Evolutionary conservation across 2,888 invertebrate species (phyloP), one percentile per base, ranked within the genome.

Genomic region (Ophion ellenae): DNA sequence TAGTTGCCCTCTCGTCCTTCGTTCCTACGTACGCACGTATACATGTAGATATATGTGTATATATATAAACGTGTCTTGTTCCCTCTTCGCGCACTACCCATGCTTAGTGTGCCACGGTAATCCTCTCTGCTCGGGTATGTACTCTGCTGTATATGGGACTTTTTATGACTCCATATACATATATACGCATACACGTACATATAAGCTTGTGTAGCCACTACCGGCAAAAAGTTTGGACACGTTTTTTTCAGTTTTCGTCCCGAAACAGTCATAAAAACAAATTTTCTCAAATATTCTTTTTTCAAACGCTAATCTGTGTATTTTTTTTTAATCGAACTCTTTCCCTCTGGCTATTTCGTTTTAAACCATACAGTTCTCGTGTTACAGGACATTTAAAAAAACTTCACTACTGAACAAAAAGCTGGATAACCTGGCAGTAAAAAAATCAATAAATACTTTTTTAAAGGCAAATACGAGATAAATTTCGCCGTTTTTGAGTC

Each of bases 1-100:
- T 87, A 85, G 87, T 87, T 88, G 87, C 87, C 86, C 85, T 86
- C 57, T 57, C 36, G 76, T 61, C 9, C 24, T 57, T 47, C 24
- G 40, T 47, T 53, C 24, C 24, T 61, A n/a, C 61, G 61, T n/a
- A 74, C 57, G 74, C 36, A 57, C 64, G 40, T 71, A 64, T 67
- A 64, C 24, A 70, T 63, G 69, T 28, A 45, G 32, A 47, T 63
- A 32, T 73, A n/a, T 47, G 59, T 36, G 45, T 67, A 17, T 40
- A 36, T 66, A 6, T 76, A 20, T 20, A 20, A 59, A 61, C 20
- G 20, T 10, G 61, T n/a, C 61, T 61, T 24, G 20, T 78, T 32
- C 53, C 7, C 67, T 28, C 17, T 59, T 5, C 20, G 53, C 53
- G 20, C 17, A 32, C 69, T 66, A 20, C 74, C 36, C n/a, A n/a